Evolutionary conservation across 2,797 vertebrate genomes (phyloP), one percentile per base, ranked within the genome.

Genomic region (Kryptolebias ocellatus): DNA sequence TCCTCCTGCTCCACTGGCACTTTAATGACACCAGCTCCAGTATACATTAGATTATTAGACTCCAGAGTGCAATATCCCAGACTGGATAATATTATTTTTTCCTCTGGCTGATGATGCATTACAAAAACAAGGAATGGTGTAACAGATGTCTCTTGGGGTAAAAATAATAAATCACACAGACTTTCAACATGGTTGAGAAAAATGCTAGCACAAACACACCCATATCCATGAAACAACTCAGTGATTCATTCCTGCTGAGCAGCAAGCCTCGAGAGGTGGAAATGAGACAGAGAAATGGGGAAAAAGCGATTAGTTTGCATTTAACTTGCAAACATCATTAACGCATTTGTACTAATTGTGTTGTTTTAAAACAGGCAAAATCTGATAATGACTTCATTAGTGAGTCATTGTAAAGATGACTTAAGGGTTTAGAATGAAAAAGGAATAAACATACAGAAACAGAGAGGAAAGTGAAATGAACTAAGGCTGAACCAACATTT

Each of bases 371-470:
- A 88, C 71, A 60, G 88, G 83, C 70, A 81, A 83, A 91, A 93
- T 90, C 89, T 84, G 90, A 92, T 94, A 94, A 93, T 91, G 93
- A 93, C 87, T 92, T 93, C 90, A 94, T 94, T 94, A 93, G 89
- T 62, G 85, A 88, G 81, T 89, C 68, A 20, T 69, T 75, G 74
- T 73, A 88, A 89, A 85, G 83, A 89, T 86, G 85, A 92, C 86
- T 90, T 73, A 62, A 80, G 79, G 83, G 80, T 78, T 81, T 76
- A 59, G 60, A 55, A 60, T 67, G 64, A 58, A 77, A 73, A 70
- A 68, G 56, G 57, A 79, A 76, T 70, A 81, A 80, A 79, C 70
- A 77, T 57, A 60, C 54, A 61, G 67, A 75, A 54, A 52, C 44
- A 14, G 51, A 24, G 58, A 50, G 37, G 39, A 65, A 75, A 62